phyloP scores from a whole-genome alignment of 2,888 invertebrate genomes.

The Epirrhoe tristata region DNA sequence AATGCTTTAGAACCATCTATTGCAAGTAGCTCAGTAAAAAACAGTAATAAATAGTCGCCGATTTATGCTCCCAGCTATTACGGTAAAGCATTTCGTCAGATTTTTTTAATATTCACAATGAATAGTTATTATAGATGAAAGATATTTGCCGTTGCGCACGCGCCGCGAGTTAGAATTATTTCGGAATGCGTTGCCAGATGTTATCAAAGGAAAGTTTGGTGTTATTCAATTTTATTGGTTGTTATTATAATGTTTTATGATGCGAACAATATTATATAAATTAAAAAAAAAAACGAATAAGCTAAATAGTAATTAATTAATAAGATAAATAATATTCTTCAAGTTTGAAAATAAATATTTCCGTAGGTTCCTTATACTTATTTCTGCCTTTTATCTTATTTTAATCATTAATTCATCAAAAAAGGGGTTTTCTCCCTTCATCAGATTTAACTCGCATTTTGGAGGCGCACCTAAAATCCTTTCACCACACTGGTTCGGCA shows the following conservation, averaged over 20 bases:
- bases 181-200: slow-evolving; percentile 64
- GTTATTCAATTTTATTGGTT: slow-evolving; percentile 58
- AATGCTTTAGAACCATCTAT: not conserved
- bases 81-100: slow-evolving; percentile 64
- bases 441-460: too few species aligned
- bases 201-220: slow-evolving; percentile 58
- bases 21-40: slow-evolving; percentile 53
- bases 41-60: slow-evolving; percentile 61
- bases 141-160: slow-evolving; percentile 65
- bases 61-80: slow-evolving; percentile 70
- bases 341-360: not conserved
- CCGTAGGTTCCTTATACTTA: not conserved
- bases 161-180: slow-evolving; percentile 63
- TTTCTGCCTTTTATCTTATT: not conserved
- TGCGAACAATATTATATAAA: slow-evolving; percentile 23
- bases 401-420: too few species aligned
- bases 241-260: slow-evolving; percentile 40
- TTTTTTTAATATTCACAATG: slow-evolving; percentile 70
- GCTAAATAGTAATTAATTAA: too few species aligned
- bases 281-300: too few species aligned
- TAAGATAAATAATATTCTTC: slow-evolving; percentile 12
- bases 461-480: too few species aligned
- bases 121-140: slow-evolving; percentile 74
- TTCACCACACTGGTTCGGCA: too few species aligned
- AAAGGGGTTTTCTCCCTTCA: too few species aligned